A percentile compares a stretch with the other conserved stretches of the same genome.
These are phyloP conservation scores for Mythimna impura DNA, from an alignment of 2,888 invertebrate species.

Conservation along the genomic window DNA sequence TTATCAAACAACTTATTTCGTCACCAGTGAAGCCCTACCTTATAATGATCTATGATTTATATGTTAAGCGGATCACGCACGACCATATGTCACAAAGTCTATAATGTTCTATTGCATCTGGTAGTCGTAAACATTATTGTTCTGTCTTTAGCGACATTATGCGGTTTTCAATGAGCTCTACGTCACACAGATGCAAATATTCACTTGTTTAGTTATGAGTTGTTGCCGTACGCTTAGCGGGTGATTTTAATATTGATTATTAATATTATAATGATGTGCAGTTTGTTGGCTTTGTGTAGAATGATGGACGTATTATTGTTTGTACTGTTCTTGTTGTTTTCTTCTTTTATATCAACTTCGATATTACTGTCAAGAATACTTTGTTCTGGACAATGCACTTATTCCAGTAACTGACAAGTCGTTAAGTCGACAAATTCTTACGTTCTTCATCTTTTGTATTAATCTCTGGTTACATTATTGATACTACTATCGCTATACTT, in stretches of 20 bases:
- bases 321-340: neutral
- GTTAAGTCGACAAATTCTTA: too few relatives aligned
- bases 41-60: slow-evolving; percentile 66
- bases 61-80: slow-evolving; percentile 71
- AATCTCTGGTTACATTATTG: too few relatives aligned
- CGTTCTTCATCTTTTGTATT: too few relatives aligned
- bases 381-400: too few relatives aligned
- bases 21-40: slow-evolving; percentile 48
- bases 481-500: too few relatives aligned
- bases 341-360: too few relatives aligned
- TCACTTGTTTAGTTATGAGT: slow-evolving; percentile 51
- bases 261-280: slow-evolving; percentile 34
- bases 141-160: slow-evolving; percentile 72
- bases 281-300: slow-evolving; percentile 12
- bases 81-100: slow-evolving; percentile 71
- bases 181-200: slow-evolving; percentile 59
- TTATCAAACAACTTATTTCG: neutral
- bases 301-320: neutral
- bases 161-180: slow-evolving; percentile 69
- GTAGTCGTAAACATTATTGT: slow-evolving; percentile 77
- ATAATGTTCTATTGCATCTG: slow-evolving; percentile 75
- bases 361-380: too few relatives aligned
- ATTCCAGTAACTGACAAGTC: too few relatives aligned
- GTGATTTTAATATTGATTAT: slow-evolving; percentile 54
- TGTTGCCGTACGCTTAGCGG: slow-evolving; percentile 43